Base-by-base conservation (phyloP, 1,140 invertebrate genomes). In the Mercenaria mercenaria region DNA sequence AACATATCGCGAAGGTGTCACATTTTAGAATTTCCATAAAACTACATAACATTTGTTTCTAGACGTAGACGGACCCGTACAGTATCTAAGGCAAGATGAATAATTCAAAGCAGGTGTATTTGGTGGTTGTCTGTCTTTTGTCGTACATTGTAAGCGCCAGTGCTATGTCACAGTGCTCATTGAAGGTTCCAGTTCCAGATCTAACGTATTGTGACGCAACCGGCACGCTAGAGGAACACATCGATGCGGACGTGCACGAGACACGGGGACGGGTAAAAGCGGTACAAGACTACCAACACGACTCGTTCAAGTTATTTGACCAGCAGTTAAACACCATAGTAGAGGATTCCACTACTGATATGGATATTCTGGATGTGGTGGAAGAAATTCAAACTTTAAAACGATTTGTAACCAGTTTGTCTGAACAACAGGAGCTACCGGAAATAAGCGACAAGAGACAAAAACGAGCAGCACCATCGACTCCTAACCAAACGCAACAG, bases 111-210 rank as follows among this genome's bases (percentile, higher is more conserved):
- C n/a, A n/a, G n/a, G n/a, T n/a, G n/a, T n/a, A n/a, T n/a, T 47
- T 47, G 6, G 15, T 47, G 43, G 6, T 6, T 47, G 15, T 47
- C 43, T 6, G 43, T 47, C 6, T 15, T 8, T 47, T 47, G 15
- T 47, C 43, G 15, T 47, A 15, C 43, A 47, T 20, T 26, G 23
- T 43, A 52, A 41, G 26, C 1, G 26, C 20, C 23, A 39, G 8
- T 26, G 81, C 72, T 11, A 74, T 80, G 43, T 80, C 86, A n/a
- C 29, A 41, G 41, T 88, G 86, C 52, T 67, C 77, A 1, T 4
- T 88, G 32, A 88, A 39, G 47, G 59, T 88, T 11, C 86, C 86
- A 0, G 86, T 88, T 39, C 86, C 86, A 13, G 41, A 72, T 72
- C 23, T 81, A 20, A 43, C 23, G 4, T 80, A 47, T 56, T 88